phyloP scores from a whole-genome alignment of 2,888 invertebrate genomes.

The Smittia aterrima region DNA sequence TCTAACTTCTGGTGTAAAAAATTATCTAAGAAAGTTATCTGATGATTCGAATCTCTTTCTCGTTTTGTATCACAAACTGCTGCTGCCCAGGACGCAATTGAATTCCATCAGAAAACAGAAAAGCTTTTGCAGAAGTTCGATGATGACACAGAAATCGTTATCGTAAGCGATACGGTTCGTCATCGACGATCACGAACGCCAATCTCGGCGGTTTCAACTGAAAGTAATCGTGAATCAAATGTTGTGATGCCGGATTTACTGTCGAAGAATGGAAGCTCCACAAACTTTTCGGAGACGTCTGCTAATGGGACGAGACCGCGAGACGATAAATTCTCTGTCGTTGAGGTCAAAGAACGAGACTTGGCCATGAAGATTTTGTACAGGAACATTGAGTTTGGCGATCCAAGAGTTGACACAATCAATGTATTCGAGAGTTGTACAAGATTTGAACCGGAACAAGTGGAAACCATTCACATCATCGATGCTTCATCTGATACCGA shows the following conservation, averaged over 20 bases:
- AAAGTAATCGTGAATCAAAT: slow-evolving; percentile 43
- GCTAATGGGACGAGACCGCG: slow-evolving; percentile 51
- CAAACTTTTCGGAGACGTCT: slow-evolving; percentile 61
- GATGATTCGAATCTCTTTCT: not conserved
- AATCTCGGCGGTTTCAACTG: not conserved
- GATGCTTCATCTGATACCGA: slow-evolving; percentile 58
- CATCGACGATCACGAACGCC: slow-evolving; percentile 55
- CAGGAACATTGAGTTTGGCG: slow-evolving; percentile 43
- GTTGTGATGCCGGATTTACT: slow-evolving; percentile 54
- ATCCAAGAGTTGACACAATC: slow-evolving; percentile 53
- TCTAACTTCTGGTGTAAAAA: not conserved
- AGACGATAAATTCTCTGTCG: slow-evolving; percentile 59
- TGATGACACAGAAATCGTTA: slow-evolving; percentile 59
- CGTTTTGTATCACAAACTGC: not conserved
- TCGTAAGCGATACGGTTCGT: slow-evolving; percentile 63
- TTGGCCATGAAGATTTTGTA: slow-evolving; percentile 62
- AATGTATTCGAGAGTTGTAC: slow-evolving; percentile 58
- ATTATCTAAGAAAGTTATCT: not conserved
- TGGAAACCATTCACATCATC: slow-evolving; percentile 59
- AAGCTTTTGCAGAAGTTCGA: slow-evolving; percentile 29
- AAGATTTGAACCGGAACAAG: slow-evolving; percentile 58
- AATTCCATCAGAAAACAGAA: slow-evolving; percentile 20
- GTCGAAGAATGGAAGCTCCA: slow-evolving; percentile 60
- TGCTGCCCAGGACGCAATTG: slow-evolving; percentile 21
- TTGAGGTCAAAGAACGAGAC: slow-evolving; percentile 68